Evolutionary conservation across 2,888 invertebrate species (phyloP), one percentile per base, ranked within the genome.

Genomic region (Zhengitettix transpicula): DNA sequence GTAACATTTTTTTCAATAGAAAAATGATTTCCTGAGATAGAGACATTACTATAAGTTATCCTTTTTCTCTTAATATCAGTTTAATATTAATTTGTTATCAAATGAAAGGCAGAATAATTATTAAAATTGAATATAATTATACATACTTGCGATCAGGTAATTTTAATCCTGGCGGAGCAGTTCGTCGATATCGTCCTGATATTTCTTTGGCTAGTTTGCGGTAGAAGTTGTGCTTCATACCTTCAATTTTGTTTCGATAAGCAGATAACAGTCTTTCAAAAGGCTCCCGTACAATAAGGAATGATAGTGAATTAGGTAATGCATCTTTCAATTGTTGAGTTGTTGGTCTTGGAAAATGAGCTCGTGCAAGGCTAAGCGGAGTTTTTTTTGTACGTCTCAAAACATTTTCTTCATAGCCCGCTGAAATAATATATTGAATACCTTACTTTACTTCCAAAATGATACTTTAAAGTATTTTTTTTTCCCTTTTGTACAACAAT

Each of bases 261-360:
- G 65, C 65, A 28, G 65, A 65, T n/a, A 65, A 60, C 11, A 65
- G 63, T 15, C 65, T 58, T 51, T 65, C 65, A 56, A 65, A 65
- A 17, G 65, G 65, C 11, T 65, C 64, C 12, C 65, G 62, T 11
- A 65, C 65, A 56, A 65, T 63, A 40, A 65, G 58, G 58, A 65
- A 65, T 55, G 65, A 65, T 11, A 65, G 59, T 16, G 64, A 62
- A 44, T 56, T 52, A 17, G 62, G 64, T 11, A 65, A 63, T n/a
- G 62, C 62, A 11, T 55, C 56, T 28, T 51, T 58, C 15, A 65
- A 61, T 42, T 64, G 59, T n/a, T 56, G 51, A 10, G 60, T 59
- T 1, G 61, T 55, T n/a, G 65, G 65, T 17, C 65, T 57, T 10
- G 65, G 65, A 56, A 63, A 65, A 42, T 61, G 59, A n/a, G 62